A percentile compares a stretch with the other conserved stretches of the same genome.
These are phyloP conservation scores for Solenodon paradoxus DNA, from an alignment of 2,113 vertebrate genomes.

Conservation along the genomic window DNA sequence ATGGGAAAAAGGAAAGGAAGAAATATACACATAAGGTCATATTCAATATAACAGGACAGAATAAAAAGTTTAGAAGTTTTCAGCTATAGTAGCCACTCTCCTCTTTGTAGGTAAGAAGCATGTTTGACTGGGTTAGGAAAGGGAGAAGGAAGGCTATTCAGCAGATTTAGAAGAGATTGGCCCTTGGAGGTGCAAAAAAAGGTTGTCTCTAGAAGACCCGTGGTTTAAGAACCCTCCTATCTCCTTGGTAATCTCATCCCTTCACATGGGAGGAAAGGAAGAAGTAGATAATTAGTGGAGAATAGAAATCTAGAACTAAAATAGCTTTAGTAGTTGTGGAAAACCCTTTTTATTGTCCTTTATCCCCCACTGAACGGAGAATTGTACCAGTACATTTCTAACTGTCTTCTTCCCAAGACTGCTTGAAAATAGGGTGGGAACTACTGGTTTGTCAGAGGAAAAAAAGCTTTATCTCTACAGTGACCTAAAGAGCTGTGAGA, in stretches of 20 bases:
- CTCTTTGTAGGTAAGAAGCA: too few species aligned
- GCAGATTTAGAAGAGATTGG: background rate
- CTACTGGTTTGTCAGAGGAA: background rate
- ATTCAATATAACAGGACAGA: background rate
- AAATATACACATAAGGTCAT: background rate
- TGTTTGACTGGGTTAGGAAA: background rate
- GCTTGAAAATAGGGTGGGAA: background rate
- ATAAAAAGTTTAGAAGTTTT: background rate
- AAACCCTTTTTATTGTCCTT: background rate
- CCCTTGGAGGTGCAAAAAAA: background rate
- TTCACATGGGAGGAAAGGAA: background rate
- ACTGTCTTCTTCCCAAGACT: background rate
- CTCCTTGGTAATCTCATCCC: background rate
- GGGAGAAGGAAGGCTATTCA: background rate
- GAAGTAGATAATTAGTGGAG: too few species aligned
- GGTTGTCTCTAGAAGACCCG: background rate
- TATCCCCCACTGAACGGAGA: background rate
- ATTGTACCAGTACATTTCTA: background rate
- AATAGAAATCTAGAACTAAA: background rate
- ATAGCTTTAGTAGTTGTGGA: background rate
- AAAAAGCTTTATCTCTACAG: background rate
- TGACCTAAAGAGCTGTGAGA: background rate
- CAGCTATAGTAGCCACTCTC: background rate
- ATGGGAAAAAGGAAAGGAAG: background rate
- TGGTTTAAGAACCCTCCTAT: background rate